These are phyloP conservation scores for Melolontha melolontha DNA, from an alignment of 2,888 invertebrate genomes.

Conservation along the genomic window DNA sequence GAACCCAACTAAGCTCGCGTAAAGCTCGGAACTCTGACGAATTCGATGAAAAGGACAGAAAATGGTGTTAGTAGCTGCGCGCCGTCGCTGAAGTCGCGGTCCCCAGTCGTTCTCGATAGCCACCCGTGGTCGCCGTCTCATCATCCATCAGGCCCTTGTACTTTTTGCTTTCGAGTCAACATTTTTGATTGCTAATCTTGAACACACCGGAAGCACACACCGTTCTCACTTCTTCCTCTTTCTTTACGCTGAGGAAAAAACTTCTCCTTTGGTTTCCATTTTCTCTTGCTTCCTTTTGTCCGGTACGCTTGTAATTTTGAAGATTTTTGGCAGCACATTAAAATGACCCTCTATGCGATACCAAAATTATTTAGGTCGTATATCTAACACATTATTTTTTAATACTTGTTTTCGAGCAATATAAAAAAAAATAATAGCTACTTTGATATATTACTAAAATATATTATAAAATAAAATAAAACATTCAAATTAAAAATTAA, in stretches of 20 bases:
- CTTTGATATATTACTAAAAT: no score
- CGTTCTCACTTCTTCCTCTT: conserved; percentile 27
- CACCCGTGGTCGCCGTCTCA: conserved; percentile 55
- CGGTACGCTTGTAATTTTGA: conserved; percentile 23
- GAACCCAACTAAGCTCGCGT: conserved; percentile 53
- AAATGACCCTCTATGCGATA: conserved; percentile 1
- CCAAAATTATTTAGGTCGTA: conserved; percentile 10
- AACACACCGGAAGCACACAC: conserved; percentile 47
- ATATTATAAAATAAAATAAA: no score
- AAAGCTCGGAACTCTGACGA: conserved; percentile 51
- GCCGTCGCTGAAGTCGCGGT: conserved; percentile 58
- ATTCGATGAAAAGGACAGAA: conserved; percentile 46
- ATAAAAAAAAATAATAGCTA: neutral
- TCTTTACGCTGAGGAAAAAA: conserved; percentile 13
- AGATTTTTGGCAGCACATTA: conserved; percentile 16
- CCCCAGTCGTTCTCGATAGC: conserved; percentile 56
- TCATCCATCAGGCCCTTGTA: conserved; percentile 58
- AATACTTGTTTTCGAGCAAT: neutral
- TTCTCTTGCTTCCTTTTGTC: conserved; percentile 5
- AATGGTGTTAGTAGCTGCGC: conserved; percentile 47
- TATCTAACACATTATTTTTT: neutral
- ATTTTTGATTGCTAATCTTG: conserved; percentile 61
- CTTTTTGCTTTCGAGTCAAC: conserved; percentile 61
- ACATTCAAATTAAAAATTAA: no score
- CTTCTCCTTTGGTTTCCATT: conserved; percentile 1